Evolutionary conservation across 2,888 invertebrate species (phyloP).

Genomic region (Cephus spinipes): DNA sequence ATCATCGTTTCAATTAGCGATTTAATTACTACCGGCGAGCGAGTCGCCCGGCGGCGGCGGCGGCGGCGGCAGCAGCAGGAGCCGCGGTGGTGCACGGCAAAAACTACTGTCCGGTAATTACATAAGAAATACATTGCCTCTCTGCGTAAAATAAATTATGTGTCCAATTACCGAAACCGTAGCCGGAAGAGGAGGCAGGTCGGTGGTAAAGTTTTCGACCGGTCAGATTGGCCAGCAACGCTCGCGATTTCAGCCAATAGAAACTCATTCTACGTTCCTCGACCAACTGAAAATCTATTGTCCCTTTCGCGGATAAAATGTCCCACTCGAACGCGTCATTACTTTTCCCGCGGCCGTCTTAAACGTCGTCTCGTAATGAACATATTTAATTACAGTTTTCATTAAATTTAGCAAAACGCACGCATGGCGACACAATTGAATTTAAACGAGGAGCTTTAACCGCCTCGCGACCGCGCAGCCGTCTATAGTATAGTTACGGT

Average conservation of each 20-base stretch:
- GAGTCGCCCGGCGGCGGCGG: neutral
- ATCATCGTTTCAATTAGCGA: conserved; percentile 37
- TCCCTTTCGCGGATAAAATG: too few species aligned
- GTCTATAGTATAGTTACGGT: too few species aligned
- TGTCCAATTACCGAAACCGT: conserved; percentile 43
- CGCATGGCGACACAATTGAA: conserved; percentile 20
- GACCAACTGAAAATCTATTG: too few species aligned
- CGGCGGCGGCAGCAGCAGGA: neutral
- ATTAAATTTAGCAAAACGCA: conserved; percentile 41
- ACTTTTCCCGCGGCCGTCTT: conserved; percentile 20
- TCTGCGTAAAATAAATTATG: conserved; percentile 46
- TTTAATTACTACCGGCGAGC: conserved; percentile 34
- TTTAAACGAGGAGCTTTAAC: conserved; percentile 5
- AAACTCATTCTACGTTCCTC: too few species aligned
- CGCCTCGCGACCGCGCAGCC: too few species aligned
- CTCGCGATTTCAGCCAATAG: neutral
- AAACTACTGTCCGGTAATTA: conserved; percentile 38
- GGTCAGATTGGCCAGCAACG: neutral
- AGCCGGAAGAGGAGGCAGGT: neutral
- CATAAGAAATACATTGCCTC: conserved; percentile 42
- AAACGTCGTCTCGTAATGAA: conserved; percentile 35
- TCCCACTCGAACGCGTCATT: conserved; percentile 16
- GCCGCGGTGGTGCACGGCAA: neutral
- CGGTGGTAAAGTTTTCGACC: neutral
- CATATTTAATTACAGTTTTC: conserved; percentile 49